Evolutionary conservation across 1,140 invertebrate genomes (phyloP).

Genomic region (Danaus melanippus): DNA sequence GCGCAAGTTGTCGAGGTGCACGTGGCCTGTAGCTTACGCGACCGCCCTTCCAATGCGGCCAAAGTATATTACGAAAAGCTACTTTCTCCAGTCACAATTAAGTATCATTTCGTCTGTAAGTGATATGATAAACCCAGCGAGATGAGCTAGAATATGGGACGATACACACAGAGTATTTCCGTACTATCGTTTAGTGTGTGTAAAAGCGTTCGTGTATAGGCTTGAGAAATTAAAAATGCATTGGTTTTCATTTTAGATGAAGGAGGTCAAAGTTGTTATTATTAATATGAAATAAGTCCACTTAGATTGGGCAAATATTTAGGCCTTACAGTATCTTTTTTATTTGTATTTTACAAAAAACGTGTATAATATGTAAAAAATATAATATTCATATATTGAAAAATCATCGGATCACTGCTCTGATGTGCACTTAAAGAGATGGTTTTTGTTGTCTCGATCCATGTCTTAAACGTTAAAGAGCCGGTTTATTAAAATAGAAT

Average conservation of each 20-base stretch:
- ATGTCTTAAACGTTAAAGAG: slow-evolving; percentile 15
- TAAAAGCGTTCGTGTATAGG: slow-evolving; percentile 36
- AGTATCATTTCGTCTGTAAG: slow-evolving; percentile 42
- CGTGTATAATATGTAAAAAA: no score
- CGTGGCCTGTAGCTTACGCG: slow-evolving; percentile 63
- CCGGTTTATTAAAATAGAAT: slow-evolving; percentile 33
- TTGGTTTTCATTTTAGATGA: slow-evolving; percentile 31
- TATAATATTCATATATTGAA: no score
- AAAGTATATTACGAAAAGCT: slow-evolving; percentile 43
- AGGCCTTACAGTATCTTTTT: no score
- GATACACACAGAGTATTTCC: slow-evolving; percentile 63
- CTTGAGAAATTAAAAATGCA: slow-evolving; percentile 55
- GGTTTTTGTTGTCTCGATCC: no score
- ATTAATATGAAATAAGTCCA: no score
- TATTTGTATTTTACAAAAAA: no score
- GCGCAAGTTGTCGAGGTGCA: slow-evolving; percentile 65
- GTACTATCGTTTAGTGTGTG: slow-evolving; percentile 54
- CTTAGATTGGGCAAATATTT: no score
- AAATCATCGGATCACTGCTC: no score
- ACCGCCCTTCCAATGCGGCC: slow-evolving; percentile 60
- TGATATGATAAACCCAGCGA: slow-evolving; percentile 25
- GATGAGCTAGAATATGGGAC: slow-evolving; percentile 65
- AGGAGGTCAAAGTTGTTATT: no score
- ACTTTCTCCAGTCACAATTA: slow-evolving; percentile 47
- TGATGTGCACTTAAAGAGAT: no score